Percentiles rank a stretch among this genome's conserved stretches.
Evolutionary conservation across 2,888 invertebrate genomes (phyloP).

Genomic region (Xestia xanthographa): DNA sequence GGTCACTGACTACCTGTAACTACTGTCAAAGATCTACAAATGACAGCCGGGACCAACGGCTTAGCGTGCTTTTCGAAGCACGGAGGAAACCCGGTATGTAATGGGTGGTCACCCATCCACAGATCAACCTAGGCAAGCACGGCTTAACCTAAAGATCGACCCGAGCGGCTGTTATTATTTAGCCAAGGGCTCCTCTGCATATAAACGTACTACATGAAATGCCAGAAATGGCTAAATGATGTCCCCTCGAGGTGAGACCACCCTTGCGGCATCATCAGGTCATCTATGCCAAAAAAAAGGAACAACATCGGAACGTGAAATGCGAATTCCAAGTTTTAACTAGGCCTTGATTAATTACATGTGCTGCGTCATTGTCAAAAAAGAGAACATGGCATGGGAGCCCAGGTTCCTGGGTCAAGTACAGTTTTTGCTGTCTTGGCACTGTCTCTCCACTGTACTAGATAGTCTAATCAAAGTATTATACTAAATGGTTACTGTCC

Average conservation of each 20-base stretch:
- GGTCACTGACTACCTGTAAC: no score
- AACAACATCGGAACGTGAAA: not conserved
- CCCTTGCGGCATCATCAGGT: not conserved
- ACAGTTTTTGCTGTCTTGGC: not conserved
- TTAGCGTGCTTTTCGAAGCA: no score
- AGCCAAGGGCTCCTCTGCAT: no score
- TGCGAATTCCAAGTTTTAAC: not conserved
- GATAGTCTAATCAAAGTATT: not conserved
- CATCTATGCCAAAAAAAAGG: not conserved
- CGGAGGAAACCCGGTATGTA: no score
- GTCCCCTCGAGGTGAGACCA: not conserved
- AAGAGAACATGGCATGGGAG: not conserved
- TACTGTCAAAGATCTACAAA: no score
- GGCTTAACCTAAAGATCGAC: no score
- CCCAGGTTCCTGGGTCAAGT: not conserved
- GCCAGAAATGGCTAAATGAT: not conserved
- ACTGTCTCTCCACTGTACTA: not conserved
- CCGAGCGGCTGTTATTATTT: no score
- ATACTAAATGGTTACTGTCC: not conserved
- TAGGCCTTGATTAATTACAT: not conserved
- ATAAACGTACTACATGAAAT: no score
- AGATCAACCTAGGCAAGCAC: no score
- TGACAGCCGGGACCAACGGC: no score
- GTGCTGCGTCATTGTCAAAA: not conserved
- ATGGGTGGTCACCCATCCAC: no score